Base-by-base conservation (phyloP, 1,140 invertebrate species). In the Brachionus koreanus region DNA sequence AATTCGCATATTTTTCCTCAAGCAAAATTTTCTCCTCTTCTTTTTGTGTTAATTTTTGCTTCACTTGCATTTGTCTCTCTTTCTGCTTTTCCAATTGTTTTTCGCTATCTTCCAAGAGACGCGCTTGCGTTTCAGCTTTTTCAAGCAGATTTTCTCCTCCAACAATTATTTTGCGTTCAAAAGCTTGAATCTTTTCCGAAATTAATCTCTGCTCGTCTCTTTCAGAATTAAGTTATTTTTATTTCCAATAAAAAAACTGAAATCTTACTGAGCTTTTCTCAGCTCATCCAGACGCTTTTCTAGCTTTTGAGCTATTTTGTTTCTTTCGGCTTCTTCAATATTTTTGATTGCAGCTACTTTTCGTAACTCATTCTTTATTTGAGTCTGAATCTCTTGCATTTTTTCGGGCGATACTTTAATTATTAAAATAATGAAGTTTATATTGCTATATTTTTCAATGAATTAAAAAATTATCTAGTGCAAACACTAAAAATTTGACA, bases 101-200 rank as follows among this genome's bases (percentile, higher is more conserved):
- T n/a, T 94, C 93, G 2, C 95, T 94, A 83, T 94, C 93, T 84
- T 95, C 94, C 13, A 99, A 89, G 25, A 98, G 89, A 82, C 92
- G 90, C 84, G 98, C 94, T 86, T 99, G 96, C 7, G 93, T 92
- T 88, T 98, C 95, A 0, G 96, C 96, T 87, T 98, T 98, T 87
- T 98, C 96, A 81, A 99, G 90, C 7, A 99, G 90, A 90, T 99
- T 99, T 89, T 98, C 97, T 6, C 97, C 98, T 1, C 98, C 98
- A 7, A 98, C 94, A 23, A 99, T 91, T 74, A 99, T 96, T 87
- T 97, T 96, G 82, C 94, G 95, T 87, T 98, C 95, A 65, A 99
- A 91, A 23, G 93, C 92, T 83, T 93, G 91, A 77, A 99, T 91
- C 87, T 97, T 96, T 83, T 95, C 92, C 83, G 93, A 91, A 5